Evolutionary conservation across 2,113 vertebrate genomes (phyloP).

Genomic region (Nothocercus julius): DNA sequence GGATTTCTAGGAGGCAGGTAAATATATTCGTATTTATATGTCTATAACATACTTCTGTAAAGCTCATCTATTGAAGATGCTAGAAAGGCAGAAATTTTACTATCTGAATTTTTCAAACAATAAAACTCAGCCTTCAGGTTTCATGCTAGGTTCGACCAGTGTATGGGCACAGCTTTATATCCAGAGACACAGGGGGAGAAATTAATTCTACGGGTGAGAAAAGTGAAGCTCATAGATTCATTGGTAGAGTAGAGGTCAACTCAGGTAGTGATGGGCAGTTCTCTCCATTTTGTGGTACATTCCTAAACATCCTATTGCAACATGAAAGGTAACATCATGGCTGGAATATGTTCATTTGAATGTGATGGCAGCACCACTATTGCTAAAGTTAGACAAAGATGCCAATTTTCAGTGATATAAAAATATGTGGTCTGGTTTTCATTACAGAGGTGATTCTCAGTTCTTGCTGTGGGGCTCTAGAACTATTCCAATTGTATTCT

Average conservation of each 20-base stretch:
- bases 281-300: neutral
- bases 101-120: neutral
- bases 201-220: neutral
- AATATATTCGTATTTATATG: neutral
- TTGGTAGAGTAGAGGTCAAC: neutral
- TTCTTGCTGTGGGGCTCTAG: neutral
- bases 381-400: slow-evolving; percentile 10
- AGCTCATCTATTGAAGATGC: neutral
- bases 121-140: neutral
- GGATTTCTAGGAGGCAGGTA: neutral
- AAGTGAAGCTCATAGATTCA: neutral
- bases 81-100: neutral
- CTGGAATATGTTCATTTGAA: neutral
- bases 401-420: slow-evolving; percentile 22
- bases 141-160: neutral
- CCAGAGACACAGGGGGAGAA: neutral
- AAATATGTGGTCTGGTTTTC: slow-evolving; percentile 7
- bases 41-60: neutral
- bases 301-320: slow-evolving; percentile 2
- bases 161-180: neutral
- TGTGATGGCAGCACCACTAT: neutral
- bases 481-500: neutral
- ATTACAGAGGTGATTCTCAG: neutral
- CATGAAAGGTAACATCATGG: slow-evolving; percentile 18
- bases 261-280: neutral